These are phyloP conservation scores for Eupithecia dodoneata DNA, from an alignment of 2,888 invertebrate species.

Conservation along the genomic window DNA sequence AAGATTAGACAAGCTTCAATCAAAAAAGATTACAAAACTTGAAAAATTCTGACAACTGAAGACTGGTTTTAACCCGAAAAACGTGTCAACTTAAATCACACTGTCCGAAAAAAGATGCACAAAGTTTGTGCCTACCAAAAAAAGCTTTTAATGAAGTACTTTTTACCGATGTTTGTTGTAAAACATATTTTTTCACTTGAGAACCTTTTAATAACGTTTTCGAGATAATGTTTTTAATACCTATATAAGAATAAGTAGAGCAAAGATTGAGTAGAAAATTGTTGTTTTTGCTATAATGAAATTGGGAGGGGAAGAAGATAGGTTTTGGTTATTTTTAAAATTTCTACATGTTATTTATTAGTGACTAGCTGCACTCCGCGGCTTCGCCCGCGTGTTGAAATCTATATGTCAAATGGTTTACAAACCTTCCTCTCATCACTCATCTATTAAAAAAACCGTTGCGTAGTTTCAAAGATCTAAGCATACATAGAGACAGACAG, in stretches of 20 bases:
- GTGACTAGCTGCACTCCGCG: too few species aligned
- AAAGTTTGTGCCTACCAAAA: background rate
- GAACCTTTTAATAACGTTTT: conserved; percentile 17
- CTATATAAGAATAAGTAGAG: too few species aligned
- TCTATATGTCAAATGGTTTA: too few species aligned
- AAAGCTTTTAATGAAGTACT: background rate
- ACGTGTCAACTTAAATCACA: background rate
- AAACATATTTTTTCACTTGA: conserved; percentile 9
- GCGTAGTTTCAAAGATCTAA: too few species aligned
- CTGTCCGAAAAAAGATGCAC: background rate
- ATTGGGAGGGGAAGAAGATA: background rate
- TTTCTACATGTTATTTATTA: too few species aligned
- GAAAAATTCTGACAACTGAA: background rate
- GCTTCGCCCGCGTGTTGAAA: too few species aligned
- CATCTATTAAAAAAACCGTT: too few species aligned
- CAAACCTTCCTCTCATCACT: too few species aligned
- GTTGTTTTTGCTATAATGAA: background rate
- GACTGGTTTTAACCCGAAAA: background rate
- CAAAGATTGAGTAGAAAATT: background rate
- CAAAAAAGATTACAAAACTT: background rate
- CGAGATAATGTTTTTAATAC: conserved; percentile 14
- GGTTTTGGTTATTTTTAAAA: background rate
- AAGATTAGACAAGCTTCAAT: background rate
- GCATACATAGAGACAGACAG: too few species aligned
- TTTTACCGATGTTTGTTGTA: background rate